Evolutionary conservation across 2,113 vertebrate species (phyloP).

Genomic region (Petrocephalus zakoni): DNA sequence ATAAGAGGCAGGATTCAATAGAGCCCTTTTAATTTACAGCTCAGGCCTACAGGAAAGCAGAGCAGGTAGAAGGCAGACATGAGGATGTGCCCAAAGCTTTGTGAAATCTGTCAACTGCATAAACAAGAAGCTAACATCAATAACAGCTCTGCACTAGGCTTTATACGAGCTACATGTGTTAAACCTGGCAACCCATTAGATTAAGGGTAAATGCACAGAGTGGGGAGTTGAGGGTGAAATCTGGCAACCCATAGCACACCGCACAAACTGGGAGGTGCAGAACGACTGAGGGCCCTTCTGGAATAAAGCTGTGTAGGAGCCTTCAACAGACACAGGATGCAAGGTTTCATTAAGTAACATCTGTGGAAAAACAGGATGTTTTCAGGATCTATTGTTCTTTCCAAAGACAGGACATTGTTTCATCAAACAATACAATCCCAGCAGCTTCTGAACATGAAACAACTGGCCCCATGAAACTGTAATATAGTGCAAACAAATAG

Average conservation of each 20-base stretch:
- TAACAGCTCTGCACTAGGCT: background rate
- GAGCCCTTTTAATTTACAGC: background rate
- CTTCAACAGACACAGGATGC: background rate
- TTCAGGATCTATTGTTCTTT: background rate
- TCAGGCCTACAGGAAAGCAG: background rate
- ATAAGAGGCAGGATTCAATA: background rate
- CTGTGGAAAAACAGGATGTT: background rate
- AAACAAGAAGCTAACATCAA: background rate
- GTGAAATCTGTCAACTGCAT: background rate
- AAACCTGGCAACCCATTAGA: background rate
- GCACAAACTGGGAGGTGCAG: background rate
- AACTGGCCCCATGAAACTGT: background rate
- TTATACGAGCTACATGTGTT: background rate
- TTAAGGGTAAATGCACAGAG: background rate
- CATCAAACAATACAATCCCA: background rate
- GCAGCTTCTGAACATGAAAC: background rate
- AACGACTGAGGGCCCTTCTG: background rate
- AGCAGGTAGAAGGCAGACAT: background rate
- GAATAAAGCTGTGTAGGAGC: background rate
- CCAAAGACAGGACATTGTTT: conserved; percentile 9
- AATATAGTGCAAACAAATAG: background rate
- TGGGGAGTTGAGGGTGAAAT: background rate
- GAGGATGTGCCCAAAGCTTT: background rate
- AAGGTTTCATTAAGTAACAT: background rate
- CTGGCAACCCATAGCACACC: background rate